phyloP scores from a whole-genome alignment of 2,113 vertebrate genomes.

The Meles meles region DNA sequence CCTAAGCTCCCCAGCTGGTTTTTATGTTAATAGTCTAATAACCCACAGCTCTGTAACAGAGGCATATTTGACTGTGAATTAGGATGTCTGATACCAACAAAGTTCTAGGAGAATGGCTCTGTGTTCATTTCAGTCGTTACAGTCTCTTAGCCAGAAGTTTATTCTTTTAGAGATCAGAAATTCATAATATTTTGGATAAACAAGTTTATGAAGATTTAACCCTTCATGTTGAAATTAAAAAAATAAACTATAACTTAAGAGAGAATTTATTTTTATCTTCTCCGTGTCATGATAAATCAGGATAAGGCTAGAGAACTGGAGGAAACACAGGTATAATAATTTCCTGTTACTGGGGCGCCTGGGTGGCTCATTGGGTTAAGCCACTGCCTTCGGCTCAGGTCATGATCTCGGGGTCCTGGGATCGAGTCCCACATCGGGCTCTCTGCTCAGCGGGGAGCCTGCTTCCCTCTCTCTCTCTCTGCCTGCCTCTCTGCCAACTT shows the following conservation, averaged over 20 bases:
- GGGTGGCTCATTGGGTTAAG: too few relatives aligned
- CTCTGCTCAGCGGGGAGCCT: too few relatives aligned
- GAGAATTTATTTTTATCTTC: conserved; percentile 5
- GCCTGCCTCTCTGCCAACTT: too few relatives aligned
- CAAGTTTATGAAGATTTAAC: not conserved
- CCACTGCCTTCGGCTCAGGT: too few relatives aligned
- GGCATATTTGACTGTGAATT: not conserved
- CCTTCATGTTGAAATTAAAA: conserved; percentile 30
- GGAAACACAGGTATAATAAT: conserved; percentile 1
- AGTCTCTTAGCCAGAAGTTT: not conserved
- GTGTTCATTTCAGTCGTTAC: not conserved
- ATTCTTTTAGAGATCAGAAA: not conserved
- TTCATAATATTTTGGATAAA: conserved; percentile 19
- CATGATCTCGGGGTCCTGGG: too few relatives aligned
- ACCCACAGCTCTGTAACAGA: not conserved
- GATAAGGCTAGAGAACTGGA: not conserved
- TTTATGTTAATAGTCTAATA: not conserved
- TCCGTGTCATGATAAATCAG: not conserved
- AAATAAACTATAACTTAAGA: conserved; percentile 14
- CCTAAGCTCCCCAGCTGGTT: conserved; percentile 47
- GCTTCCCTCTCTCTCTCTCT: too few relatives aligned
- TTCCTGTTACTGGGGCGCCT: conserved; percentile 28
- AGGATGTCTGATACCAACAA: not conserved
- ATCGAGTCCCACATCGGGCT: too few relatives aligned
- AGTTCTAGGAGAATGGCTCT: not conserved